These are phyloP conservation scores for Zapus hudsonius DNA, from an alignment of 2,113 vertebrate genomes.

Conservation along the genomic window DNA sequence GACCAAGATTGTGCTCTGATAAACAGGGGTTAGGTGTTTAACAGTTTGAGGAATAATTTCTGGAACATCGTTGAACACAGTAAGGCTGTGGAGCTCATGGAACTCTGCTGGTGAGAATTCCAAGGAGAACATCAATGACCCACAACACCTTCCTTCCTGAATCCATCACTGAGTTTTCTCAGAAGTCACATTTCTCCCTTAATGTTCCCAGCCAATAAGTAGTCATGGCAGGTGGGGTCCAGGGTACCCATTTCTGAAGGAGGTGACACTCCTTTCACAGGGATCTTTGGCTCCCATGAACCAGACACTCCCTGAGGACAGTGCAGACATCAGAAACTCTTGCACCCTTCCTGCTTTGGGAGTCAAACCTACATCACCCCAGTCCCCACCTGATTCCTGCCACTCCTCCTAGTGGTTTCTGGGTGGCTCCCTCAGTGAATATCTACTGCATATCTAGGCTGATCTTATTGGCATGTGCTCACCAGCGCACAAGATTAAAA, in stretches of 20 bases:
- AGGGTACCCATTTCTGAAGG: fast-evolving
- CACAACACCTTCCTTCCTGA: not conserved
- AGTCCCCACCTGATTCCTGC: not conserved
- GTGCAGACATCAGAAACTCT: no score
- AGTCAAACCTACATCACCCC: not conserved
- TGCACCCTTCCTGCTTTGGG: no score
- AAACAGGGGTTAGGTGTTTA: not conserved
- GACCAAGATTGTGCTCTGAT: not conserved
- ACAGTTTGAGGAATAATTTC: not conserved
- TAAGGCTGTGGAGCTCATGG: not conserved
- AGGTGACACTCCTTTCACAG: fast-evolving
- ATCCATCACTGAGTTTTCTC: not conserved
- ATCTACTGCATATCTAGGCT: not conserved
- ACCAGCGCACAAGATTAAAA: not conserved
- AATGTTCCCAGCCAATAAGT: not conserved
- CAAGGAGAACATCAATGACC: not conserved
- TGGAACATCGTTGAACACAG: not conserved
- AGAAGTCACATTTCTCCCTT: not conserved
- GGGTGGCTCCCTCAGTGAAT: not conserved
- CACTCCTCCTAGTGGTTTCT: not conserved
- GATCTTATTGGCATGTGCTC: not conserved
- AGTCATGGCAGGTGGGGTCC: not conserved
- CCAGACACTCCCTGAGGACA: no score
- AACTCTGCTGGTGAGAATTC: not conserved
- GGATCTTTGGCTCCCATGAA: fast-evolving